Conservation (phyloP, 1,140 invertebrate genomes). For the Zophobas morio region DNA sequence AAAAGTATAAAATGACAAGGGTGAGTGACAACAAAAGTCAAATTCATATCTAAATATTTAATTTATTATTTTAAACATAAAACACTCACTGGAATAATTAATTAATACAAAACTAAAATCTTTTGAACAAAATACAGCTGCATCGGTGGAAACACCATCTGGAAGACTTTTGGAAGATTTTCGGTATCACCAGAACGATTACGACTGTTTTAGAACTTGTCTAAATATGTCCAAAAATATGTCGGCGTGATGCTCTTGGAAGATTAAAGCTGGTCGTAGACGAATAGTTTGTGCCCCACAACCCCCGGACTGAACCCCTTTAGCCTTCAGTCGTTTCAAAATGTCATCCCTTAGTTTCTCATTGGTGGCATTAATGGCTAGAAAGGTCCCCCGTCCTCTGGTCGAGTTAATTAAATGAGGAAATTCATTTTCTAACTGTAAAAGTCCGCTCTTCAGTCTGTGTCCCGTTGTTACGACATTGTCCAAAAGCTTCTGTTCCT, state of each 20-base stretch:
- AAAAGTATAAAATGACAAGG: background rate
- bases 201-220: constrained; percentile 77
- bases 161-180: background rate
- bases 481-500: constrained; percentile 85
- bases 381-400: constrained; percentile 93
- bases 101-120: too few species aligned
- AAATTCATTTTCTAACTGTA: constrained; percentile 81
- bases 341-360: constrained; percentile 83
- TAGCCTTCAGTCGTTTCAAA: constrained; percentile 79
- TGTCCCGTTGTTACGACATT: constrained; percentile 85
- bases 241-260: constrained; percentile 89
- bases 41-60: background rate
- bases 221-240: constrained; percentile 90
- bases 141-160: background rate
- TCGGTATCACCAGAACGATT: too few species aligned
- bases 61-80: too few species aligned
- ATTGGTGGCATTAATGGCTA: constrained; percentile 84
- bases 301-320: constrained; percentile 68
- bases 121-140: background rate
- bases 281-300: constrained; percentile 84
- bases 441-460: constrained; percentile 82
- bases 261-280: constrained; percentile 91
- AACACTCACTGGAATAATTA: too few species aligned
- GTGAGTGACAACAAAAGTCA: background rate
- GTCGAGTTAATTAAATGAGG: constrained; percentile 82